A percentile compares a stretch with the other conserved stretches of the same genome.
phyloP scores from a whole-genome alignment of 2,888 invertebrate genomes.

The Dasypolia templi region DNA sequence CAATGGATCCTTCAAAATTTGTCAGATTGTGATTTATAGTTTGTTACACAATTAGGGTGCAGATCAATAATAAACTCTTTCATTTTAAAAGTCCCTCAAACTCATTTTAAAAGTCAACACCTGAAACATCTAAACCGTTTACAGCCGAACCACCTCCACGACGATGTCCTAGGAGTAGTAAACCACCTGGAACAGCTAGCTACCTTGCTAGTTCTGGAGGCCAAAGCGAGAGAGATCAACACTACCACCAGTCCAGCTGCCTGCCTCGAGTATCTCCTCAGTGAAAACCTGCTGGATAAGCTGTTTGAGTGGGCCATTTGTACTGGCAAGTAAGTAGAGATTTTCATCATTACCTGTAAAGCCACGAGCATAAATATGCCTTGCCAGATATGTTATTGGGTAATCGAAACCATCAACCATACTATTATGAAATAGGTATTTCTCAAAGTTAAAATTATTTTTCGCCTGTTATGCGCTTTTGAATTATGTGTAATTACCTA shows the following conservation, averaged over 20 bases:
- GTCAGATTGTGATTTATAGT: too few species aligned
- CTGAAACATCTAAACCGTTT: slow-evolving; percentile 29
- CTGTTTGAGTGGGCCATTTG: slow-evolving; percentile 96
- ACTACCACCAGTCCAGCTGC: slow-evolving; percentile 84
- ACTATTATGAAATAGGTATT: too few species aligned
- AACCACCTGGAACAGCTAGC: slow-evolving; percentile 98
- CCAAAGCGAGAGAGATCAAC: slow-evolving; percentile 91
- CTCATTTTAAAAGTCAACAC: neutral
- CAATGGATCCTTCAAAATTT: too few species aligned
- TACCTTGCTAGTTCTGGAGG: slow-evolving; percentile 95
- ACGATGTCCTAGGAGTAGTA: slow-evolving; percentile 97
- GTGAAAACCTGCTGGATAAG: slow-evolving; percentile 96
- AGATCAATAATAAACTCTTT: too few species aligned
- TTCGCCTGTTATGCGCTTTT: too few species aligned
- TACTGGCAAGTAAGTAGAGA: slow-evolving; percentile 92
- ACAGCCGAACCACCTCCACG: slow-evolving; percentile 91
- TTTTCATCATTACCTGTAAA: neutral
- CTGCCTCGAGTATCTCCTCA: slow-evolving; percentile 95
- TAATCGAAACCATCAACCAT: too few species aligned
- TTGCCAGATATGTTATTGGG: too few species aligned
- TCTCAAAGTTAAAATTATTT: too few species aligned
- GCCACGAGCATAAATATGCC: neutral
- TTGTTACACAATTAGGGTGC: too few species aligned
- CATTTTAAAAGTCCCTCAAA: neutral
- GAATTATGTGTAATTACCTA: too few species aligned